phyloP scores from a whole-genome alignment of 2,888 invertebrate genomes.

The Nemapogon koenigi region DNA sequence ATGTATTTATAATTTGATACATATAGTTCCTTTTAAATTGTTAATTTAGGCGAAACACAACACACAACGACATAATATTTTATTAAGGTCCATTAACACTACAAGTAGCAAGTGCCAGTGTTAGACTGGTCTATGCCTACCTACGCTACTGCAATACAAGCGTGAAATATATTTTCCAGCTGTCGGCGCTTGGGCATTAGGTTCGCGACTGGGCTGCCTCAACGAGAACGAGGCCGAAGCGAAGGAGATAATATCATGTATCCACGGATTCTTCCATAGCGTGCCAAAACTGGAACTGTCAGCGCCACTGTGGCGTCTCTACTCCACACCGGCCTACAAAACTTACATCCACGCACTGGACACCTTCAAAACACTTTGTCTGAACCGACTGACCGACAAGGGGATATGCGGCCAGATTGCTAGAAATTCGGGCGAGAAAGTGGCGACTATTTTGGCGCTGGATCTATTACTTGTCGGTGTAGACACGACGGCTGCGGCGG shows the following conservation, averaged over 20 bases:
- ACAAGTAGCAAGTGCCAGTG: no score
- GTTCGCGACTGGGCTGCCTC: conserved; percentile 79
- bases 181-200: conserved; percentile 81
- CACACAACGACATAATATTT: no score
- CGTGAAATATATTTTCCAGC: conserved; percentile 51
- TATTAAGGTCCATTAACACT: no score
- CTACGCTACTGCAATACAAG: not conserved
- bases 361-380: conserved; percentile 69
- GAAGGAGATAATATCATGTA: conserved; percentile 77
- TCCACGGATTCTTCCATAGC: conserved; percentile 74
- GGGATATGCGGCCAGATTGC: conserved; percentile 51
- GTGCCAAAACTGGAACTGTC: conserved; percentile 77
- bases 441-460: conserved; percentile 74
- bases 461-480: conserved; percentile 83
- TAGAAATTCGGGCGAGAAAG: conserved; percentile 37
- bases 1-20: no score
- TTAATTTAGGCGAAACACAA: no score
- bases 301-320: conserved; percentile 77
- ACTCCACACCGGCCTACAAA: conserved; percentile 73
- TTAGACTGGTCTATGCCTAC: no score
- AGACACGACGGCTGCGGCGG: conserved; percentile 81
- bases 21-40: no score
- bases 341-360: conserved; percentile 76
- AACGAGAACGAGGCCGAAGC: conserved; percentile 73
- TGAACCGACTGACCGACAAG: conserved; percentile 46